Conservation (phyloP, 64 coral and sea anemone genomes). For the Platygyra sinensis region DNA sequence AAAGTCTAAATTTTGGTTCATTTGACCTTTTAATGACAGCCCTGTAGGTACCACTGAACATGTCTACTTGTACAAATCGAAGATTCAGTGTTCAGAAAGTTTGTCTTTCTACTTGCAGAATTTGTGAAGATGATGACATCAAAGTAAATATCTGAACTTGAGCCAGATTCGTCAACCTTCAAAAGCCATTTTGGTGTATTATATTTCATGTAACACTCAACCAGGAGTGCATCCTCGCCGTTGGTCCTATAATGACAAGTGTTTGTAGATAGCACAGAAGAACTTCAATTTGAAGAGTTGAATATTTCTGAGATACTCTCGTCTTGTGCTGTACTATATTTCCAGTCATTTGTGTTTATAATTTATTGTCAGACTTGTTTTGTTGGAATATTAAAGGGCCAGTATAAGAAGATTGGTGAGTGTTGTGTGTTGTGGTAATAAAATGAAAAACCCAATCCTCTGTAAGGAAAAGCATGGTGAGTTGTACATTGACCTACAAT, state of each 20-base stretch:
- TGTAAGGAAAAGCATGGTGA: too few relatives aligned
- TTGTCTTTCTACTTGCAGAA: constrained; percentile 59
- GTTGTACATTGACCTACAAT: too few relatives aligned
- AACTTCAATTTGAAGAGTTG: background rate
- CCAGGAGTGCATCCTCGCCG: too few relatives aligned
- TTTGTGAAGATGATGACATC: constrained; percentile 99
- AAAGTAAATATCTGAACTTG: constrained; percentile 45
- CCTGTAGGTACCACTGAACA: too few relatives aligned
- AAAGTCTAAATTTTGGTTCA: too few relatives aligned
- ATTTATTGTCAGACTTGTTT: constrained; percentile 8
- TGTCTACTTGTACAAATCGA: too few relatives aligned
- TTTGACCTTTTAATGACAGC: too few relatives aligned
- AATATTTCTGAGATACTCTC: background rate
- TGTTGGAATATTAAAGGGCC: constrained; percentile 6
- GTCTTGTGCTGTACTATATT: background rate
- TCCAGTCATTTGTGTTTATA: background rate
- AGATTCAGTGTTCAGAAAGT: background rate
- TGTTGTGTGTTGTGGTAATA: background rate
- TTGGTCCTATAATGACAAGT: too few relatives aligned
- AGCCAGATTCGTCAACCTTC: too few relatives aligned
- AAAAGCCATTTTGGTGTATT: too few relatives aligned
- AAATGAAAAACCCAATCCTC: too few relatives aligned
- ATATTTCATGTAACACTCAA: too few relatives aligned
- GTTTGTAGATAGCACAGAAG: background rate
- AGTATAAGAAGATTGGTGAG: background rate